Evolutionary conservation across 2,113 vertebrate species (phyloP).

Genomic region (Syngnathus floridae): DNA sequence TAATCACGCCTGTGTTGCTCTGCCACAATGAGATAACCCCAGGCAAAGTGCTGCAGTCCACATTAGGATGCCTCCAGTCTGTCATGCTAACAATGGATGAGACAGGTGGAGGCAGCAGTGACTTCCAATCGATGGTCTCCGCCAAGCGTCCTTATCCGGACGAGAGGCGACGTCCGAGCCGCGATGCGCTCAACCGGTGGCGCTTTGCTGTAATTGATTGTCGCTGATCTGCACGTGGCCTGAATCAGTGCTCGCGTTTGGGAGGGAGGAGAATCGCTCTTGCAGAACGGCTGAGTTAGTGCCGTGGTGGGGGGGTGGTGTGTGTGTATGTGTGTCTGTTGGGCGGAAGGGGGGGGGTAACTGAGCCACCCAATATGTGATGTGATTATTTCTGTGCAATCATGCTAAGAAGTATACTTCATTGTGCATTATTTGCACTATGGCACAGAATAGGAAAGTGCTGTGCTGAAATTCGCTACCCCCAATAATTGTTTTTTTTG

Average conservation of each 20-base stretch:
- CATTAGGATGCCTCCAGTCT: conserved; percentile 26
- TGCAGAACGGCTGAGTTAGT: background rate
- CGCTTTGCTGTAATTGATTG: conserved; percentile 46
- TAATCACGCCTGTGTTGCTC: conserved; percentile 38
- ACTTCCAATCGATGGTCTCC: conserved; percentile 53
- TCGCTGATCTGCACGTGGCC: conserved; percentile 26
- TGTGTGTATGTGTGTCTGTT: too few relatives aligned
- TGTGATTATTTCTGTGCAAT: background rate
- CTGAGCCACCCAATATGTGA: background rate
- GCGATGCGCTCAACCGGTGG: conserved; percentile 22
- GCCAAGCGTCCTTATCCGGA: conserved; percentile 44
- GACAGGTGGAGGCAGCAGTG: conserved; percentile 37
- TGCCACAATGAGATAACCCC: conserved; percentile 35
- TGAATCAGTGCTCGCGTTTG: background rate
- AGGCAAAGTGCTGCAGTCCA: conserved; percentile 47
- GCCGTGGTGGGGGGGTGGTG: background rate
- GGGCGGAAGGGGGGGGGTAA: background rate
- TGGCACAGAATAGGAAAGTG: background rate
- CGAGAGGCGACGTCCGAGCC: conserved; percentile 38
- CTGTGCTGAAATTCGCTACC: background rate
- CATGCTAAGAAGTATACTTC: background rate
- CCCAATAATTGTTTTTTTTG: background rate
- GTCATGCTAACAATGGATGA: conserved; percentile 42
- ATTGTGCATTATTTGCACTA: background rate
- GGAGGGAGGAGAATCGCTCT: background rate